These are phyloP conservation scores for Pseudochirops cupreus DNA, from an alignment of 2,797 vertebrate genomes.

Conservation along the genomic window DNA sequence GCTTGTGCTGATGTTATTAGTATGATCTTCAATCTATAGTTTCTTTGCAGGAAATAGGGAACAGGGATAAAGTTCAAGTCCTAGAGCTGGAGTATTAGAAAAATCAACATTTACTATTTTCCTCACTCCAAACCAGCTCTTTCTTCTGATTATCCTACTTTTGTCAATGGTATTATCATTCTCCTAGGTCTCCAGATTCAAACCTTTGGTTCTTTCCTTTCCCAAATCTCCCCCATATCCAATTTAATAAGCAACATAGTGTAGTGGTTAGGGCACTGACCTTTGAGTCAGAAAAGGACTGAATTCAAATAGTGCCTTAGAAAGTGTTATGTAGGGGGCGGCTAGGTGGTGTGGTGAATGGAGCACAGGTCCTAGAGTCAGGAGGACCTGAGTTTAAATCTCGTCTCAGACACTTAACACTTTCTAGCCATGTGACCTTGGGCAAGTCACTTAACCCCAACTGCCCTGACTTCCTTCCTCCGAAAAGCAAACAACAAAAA, in stretches of 20 bases:
- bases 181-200: background rate
- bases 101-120: background rate
- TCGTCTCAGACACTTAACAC: too few relatives aligned
- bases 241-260: background rate
- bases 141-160: background rate
- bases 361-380: too few relatives aligned
- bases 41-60: background rate
- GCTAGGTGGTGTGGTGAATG: too few relatives aligned
- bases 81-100: background rate
- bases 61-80: background rate
- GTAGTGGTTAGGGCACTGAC: background rate
- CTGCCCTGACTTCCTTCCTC: too few relatives aligned
- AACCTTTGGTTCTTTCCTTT: background rate
- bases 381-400: too few relatives aligned
- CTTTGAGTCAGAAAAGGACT: background rate
- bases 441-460: too few relatives aligned
- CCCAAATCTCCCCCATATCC: background rate
- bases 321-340: background rate
- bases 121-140: background rate
- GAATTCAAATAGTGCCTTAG: background rate
- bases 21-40: background rate
- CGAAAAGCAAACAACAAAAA: too few relatives aligned
- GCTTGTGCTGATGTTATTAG: background rate
- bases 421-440: too few relatives aligned
- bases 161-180: background rate